These are phyloP conservation scores for Papilio demoleus DNA, from an alignment of 2,888 invertebrate species.

Conservation along the genomic window DNA sequence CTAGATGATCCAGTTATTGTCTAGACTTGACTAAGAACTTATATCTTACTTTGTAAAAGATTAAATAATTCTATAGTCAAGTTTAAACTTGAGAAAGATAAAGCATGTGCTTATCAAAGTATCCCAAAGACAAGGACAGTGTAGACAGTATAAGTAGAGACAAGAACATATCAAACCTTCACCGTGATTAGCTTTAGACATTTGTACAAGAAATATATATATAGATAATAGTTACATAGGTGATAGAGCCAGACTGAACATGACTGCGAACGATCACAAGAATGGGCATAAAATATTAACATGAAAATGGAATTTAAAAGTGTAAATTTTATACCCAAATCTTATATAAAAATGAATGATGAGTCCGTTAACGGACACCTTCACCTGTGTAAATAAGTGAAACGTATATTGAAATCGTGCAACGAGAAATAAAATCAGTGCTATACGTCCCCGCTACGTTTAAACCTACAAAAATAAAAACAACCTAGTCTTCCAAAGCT, in stretches of 20 bases:
- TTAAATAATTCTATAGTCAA: constrained; percentile 26
- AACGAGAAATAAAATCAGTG: constrained; percentile 66
- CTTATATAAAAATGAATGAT: constrained; percentile 16
- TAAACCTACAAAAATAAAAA: constrained; percentile 46
- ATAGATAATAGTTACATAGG: constrained; percentile 41
- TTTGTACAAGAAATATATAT: constrained; percentile 49
- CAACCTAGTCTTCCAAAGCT: constrained; percentile 46
- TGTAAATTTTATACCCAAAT: constrained; percentile 28
- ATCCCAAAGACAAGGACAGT: constrained; percentile 54
- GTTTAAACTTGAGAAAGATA: constrained; percentile 14
- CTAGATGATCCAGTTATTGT: constrained; percentile 13
- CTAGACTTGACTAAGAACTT: constrained; percentile 10
- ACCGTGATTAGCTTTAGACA: constrained; percentile 70
- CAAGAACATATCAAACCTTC: constrained; percentile 79
- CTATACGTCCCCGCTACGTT: constrained; percentile 62
- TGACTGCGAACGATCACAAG: constrained; percentile 25
- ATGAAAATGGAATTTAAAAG: background rate
- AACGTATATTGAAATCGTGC: constrained; percentile 69
- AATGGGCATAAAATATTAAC: constrained; percentile 30
- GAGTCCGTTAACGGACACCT: constrained; percentile 53
- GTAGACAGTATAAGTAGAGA: constrained; percentile 52
- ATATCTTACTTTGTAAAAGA: background rate
- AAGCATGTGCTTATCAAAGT: constrained; percentile 42
- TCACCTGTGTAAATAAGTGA: constrained; percentile 62
- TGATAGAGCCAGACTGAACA: constrained; percentile 29